Base-by-base conservation (phyloP, 92 coral and sea anemone genomes). In the Ricordea florida region DNA sequence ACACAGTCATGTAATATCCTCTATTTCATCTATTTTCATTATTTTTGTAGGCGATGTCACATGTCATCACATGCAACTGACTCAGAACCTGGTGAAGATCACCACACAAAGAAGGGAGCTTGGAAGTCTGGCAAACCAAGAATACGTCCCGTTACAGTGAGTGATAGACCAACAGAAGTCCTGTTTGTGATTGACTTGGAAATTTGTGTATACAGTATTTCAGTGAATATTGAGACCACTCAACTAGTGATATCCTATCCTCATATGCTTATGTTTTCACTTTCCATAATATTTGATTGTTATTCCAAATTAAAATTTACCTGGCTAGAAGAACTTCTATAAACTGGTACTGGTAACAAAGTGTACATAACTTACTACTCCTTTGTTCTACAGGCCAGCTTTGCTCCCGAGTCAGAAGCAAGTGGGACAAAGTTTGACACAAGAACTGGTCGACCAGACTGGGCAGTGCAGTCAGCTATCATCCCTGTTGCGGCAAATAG, bases 381-480 rank as follows among this genome's bases (percentile, higher is more conserved):
- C n/a, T n/a, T n/a, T 41, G 6, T 9, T 48, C 37, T 58, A 40
- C 69, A 90, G 96, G 69, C 78, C 10, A 74, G 85, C 21, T 87
- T 87, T 61, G 96, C 92, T 36, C 85, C 89, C 10, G 96, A 90
- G 38, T 52, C 87, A 1, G 96, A 86, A 21, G 70, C 48, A 10
- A 66, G 69, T 5, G 87, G 96, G 2, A 72, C 89, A 20, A 87
- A 90, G 68, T 82, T 90, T 35, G 77, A 90, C 77, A 45, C 75
- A 0, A 76, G 82, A 37, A 50, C 86, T 28, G 96, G 96, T 4
- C 86, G 96, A 0, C 96, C 96, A 7, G 96, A 90, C 67, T 90
- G 96, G 96, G 96, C 96, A 4, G 81, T 90, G 0, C 92, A 90
- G 81, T 59, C 92, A 6, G 50, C 92, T 11, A 79, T 90, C 16